phyloP scores from a whole-genome alignment of 2,113 vertebrate species.

The Phyllostomus hastatus region DNA sequence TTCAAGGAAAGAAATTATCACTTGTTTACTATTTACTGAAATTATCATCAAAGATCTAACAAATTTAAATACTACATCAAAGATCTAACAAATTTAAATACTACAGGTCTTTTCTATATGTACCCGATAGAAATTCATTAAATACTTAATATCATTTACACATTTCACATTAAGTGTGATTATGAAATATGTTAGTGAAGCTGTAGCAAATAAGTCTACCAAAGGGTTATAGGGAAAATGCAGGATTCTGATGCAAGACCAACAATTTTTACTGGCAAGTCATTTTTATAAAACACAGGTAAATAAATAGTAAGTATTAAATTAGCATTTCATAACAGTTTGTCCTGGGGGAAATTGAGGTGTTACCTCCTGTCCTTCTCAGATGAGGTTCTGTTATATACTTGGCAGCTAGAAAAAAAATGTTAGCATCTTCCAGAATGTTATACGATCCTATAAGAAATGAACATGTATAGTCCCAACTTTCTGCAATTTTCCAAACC shows the following conservation, averaged over 20 bases:
- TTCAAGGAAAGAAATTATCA: background rate
- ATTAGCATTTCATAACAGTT: slow-evolving; percentile 16
- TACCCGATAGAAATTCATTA: background rate
- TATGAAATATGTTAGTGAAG: slow-evolving; percentile 1
- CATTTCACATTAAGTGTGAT: background rate
- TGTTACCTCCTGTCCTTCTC: background rate
- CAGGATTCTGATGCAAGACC: slow-evolving; percentile 1
- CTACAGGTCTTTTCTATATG: background rate
- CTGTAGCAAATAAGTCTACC: background rate
- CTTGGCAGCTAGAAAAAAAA: background rate
- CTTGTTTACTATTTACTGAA: background rate
- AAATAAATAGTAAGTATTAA: slow-evolving; percentile 54
- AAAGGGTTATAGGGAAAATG: background rate
- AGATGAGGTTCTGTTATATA: slow-evolving; percentile 25
- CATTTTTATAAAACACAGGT: slow-evolving; percentile 43
- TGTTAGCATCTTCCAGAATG: background rate
- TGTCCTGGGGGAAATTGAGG: background rate
- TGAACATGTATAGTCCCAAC: background rate
- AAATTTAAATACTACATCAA: background rate
- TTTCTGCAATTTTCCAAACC: slow-evolving; percentile 35
- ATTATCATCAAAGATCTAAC: slow-evolving; percentile 2
- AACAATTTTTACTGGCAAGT: background rate
- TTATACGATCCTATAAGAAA: slow-evolving; percentile 13
- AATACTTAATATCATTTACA: slow-evolving; percentile 7
- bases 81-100: background rate